These are phyloP conservation scores for Trichosurus vulpecula DNA, from an alignment of 2,797 vertebrate species.

Conservation along the genomic window DNA sequence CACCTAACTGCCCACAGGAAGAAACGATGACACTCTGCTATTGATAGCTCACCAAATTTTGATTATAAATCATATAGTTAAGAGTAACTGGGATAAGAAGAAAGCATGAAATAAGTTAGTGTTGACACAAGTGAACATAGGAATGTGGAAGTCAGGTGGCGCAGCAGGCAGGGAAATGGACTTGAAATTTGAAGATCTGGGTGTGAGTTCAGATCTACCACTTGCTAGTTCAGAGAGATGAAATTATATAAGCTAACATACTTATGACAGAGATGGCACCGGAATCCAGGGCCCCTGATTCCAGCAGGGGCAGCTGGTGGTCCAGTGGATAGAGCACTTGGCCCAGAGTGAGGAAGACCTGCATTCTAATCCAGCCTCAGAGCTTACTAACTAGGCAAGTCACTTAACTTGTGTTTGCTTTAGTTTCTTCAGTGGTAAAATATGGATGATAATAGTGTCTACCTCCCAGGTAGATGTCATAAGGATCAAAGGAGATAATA, in stretches of 20 bases:
- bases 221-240: not conserved
- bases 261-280: not conserved
- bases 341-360: not conserved
- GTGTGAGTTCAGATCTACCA: not conserved
- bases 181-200: not conserved
- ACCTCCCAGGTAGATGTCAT: not conserved
- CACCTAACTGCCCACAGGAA: not conserved
- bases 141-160: not conserved
- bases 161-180: not conserved
- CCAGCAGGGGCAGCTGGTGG: not conserved
- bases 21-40: not conserved
- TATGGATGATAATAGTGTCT: not conserved
- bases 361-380: not conserved
- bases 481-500: not conserved
- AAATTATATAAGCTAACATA: not conserved
- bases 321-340: not conserved
- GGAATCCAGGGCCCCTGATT: not conserved
- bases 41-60: not conserved
- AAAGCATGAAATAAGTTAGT: conserved; percentile 32
- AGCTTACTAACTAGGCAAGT: not conserved
- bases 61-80: conserved; percentile 36
- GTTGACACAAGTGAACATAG: not conserved
- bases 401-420: not conserved
- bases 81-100: conserved; percentile 60
- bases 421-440: not conserved